Conservation (phyloP, 2,113 vertebrate species). For the Megaleporinus macrocephalus region DNA sequence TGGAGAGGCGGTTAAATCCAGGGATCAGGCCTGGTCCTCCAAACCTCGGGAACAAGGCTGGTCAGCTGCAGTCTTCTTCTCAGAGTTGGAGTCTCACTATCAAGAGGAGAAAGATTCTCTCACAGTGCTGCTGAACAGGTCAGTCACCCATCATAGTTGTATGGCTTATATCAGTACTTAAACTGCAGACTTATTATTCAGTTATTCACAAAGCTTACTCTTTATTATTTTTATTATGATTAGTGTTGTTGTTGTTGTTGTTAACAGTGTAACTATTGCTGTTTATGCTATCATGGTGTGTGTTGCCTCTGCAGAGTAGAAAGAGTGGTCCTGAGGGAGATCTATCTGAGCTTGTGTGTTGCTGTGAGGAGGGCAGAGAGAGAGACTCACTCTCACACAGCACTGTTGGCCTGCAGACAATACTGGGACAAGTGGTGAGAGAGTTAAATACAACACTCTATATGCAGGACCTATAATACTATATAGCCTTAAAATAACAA, state of each 20-base stretch:
- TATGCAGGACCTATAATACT: too few relatives aligned
- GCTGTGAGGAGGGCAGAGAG: constrained; percentile 70
- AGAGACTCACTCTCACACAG: constrained; percentile 65
- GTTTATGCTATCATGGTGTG: not conserved
- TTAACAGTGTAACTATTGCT: not conserved
- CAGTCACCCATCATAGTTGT: not conserved
- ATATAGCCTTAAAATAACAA: too few relatives aligned
- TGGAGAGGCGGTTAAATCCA: constrained; percentile 34
- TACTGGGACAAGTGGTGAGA: constrained; percentile 77
- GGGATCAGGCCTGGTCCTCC: constrained; percentile 39
- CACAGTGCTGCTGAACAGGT: constrained; percentile 67
- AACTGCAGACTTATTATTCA: not conserved
- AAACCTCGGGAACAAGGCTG: constrained; percentile 53
- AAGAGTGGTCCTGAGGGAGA: constrained; percentile 49
- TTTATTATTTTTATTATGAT: too few relatives aligned
- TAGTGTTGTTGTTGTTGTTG: too few relatives aligned
- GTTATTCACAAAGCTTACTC: too few relatives aligned
- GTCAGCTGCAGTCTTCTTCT: constrained; percentile 69
- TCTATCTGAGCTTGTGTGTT: constrained; percentile 68
- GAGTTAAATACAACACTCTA: too few relatives aligned
- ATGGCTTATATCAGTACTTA: not conserved
- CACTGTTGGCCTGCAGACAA: constrained; percentile 71
- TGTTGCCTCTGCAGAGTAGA: constrained; percentile 60
- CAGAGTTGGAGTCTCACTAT: constrained; percentile 61
- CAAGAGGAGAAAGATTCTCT: constrained; percentile 66